These are phyloP conservation scores for Penaeus japonicus DNA, from an alignment of 1,140 invertebrate species.

Conservation along the genomic window DNA sequence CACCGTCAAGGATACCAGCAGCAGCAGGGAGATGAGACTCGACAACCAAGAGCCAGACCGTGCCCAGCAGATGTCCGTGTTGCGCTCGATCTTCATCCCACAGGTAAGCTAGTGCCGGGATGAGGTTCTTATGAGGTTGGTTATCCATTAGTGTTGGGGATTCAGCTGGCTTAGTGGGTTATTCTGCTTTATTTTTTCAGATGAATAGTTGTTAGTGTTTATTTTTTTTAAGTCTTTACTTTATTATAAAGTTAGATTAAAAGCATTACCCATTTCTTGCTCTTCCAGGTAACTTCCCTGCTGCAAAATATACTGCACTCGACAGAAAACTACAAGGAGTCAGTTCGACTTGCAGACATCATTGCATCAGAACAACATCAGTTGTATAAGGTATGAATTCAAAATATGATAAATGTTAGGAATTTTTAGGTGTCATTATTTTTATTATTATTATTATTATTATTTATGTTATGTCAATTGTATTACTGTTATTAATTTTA, in stretches of 20 bases:
- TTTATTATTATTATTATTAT: conserved; percentile 32
- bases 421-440: neutral
- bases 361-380: conserved; percentile 79
- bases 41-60: conserved; percentile 66
- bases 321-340: conserved; percentile 78
- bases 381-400: conserved; percentile 76
- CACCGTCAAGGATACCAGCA: conserved; percentile 64
- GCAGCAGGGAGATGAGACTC: conserved; percentile 10
- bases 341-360: conserved; percentile 80
- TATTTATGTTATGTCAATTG: no score
- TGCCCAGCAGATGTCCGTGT: conserved; percentile 73
- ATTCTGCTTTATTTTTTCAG: no score
- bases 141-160: no score
- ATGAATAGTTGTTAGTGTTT: no score
- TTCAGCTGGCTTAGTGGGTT: no score
- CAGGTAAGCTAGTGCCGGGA: conserved; percentile 65
- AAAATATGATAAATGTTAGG: no score
- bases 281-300: conserved; percentile 74
- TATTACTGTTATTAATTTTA: no score
- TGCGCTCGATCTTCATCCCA: conserved; percentile 84
- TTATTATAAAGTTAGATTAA: neutral
- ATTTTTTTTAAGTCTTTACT: no score
- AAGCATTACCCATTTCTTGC: conserved; percentile 11
- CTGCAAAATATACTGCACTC: conserved; percentile 80
- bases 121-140: no score